Conservation (phyloP, 2,888 invertebrate genomes). For the Drosophila imparisetae region DNA sequence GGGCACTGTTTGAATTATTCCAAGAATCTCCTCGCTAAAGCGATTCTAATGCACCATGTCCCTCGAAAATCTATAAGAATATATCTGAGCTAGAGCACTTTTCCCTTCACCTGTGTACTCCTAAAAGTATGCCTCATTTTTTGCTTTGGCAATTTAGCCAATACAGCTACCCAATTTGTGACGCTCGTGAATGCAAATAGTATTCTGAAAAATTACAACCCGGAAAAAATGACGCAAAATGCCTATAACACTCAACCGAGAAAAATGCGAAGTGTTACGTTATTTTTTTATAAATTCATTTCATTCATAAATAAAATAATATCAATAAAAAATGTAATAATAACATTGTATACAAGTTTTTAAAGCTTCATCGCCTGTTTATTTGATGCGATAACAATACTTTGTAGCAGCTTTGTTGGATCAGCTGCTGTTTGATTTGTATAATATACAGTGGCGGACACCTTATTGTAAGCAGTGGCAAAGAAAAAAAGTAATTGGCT, state of each 20-base stretch:
- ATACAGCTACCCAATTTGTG: not conserved
- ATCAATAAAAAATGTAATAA: not conserved
- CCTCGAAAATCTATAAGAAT: not conserved
- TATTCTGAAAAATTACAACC: not conserved
- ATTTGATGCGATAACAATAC: not conserved
- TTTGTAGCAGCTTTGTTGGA: not conserved
- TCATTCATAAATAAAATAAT: not conserved
- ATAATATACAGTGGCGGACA: too few species aligned
- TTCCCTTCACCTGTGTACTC: not conserved
- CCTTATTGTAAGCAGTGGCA: too few species aligned
- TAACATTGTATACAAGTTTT: not conserved
- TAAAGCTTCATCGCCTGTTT: not conserved
- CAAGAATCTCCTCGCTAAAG: too few species aligned
- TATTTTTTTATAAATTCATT: not conserved
- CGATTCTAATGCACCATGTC: not conserved
- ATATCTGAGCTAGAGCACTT: too few species aligned
- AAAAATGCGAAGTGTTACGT: not conserved
- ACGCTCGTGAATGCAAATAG: not conserved
- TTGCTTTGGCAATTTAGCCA: not conserved
- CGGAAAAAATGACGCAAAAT: not conserved
- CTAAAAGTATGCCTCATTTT: not conserved
- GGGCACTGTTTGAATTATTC: too few species aligned
- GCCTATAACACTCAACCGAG: accelerated
- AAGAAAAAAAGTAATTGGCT: too few species aligned
- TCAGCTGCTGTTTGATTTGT: slow-evolving; percentile 6